Percentiles rank a stretch among this genome's conserved stretches.
Conservation (phyloP, 2,113 vertebrate species). For the Psettodes erumei region DNA sequence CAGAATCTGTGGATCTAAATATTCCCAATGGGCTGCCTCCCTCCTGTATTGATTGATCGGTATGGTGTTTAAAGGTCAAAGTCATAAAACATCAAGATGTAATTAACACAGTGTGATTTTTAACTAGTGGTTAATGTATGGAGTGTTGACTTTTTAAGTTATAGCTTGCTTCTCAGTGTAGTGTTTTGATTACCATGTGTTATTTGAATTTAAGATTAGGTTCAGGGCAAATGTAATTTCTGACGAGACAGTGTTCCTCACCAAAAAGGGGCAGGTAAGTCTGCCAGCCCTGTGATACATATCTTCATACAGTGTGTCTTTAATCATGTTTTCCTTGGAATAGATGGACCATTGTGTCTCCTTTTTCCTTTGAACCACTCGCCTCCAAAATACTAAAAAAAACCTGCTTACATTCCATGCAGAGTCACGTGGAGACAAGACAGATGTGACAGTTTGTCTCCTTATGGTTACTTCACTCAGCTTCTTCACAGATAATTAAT, state of each 20-base stretch:
- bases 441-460: conserved; percentile 82
- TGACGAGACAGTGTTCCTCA: conserved; percentile 26
- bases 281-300: conserved; percentile 43
- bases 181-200: conserved; percentile 49
- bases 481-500: conserved; percentile 87
- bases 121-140: conserved; percentile 78
- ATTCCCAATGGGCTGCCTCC: conserved; percentile 83
- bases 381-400: conserved; percentile 65
- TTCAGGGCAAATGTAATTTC: conserved; percentile 30
- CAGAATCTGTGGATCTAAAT: conserved; percentile 82
- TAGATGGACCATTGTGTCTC: conserved; percentile 53
- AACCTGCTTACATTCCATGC: conserved; percentile 51
- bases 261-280: conserved; percentile 17
- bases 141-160: conserved; percentile 62
- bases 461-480: conserved; percentile 85
- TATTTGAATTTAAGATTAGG: conserved; percentile 55
- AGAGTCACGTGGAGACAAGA: conserved; percentile 37
- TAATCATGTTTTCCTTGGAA: conserved; percentile 51
- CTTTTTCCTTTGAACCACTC: conserved; percentile 43
- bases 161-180: conserved; percentile 26
- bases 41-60: conserved; percentile 83
- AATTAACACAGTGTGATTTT: conserved; percentile 81
- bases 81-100: conserved; percentile 84
- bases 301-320: conserved; percentile 26
- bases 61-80: conserved; percentile 84